A percentile compares a stretch with the other conserved stretches of the same genome.
These are phyloP conservation scores for Uromys caudimaculatus DNA, from an alignment of 2,797 vertebrate species.

Conservation along the genomic window DNA sequence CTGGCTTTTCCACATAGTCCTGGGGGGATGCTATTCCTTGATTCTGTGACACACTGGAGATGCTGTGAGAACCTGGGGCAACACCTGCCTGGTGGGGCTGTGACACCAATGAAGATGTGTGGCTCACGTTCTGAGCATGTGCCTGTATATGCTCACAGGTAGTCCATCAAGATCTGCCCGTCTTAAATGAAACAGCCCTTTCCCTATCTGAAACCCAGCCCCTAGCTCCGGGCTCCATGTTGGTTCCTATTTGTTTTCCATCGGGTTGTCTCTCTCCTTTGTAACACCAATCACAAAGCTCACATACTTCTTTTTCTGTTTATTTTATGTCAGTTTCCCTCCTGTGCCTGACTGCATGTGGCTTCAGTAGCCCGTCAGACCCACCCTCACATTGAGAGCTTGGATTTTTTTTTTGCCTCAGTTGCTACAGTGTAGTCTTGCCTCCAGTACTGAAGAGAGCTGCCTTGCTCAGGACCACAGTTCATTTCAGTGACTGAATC, in stretches of 20 bases:
- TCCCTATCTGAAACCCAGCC: background rate
- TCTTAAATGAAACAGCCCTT: background rate
- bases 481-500: background rate
- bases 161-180: no score
- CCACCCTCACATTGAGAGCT: background rate
- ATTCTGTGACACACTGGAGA: background rate
- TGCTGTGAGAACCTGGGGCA: background rate
- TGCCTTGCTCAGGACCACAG: background rate
- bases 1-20: background rate
- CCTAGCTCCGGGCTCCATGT: background rate
- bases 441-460: background rate
- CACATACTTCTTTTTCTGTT: background rate
- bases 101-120: background rate
- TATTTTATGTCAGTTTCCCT: background rate
- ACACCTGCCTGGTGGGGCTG: background rate
- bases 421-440: background rate
- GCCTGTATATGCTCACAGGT: rapidly evolving
- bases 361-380: background rate
- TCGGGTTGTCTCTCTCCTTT: background rate
- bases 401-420: background rate
- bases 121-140: background rate
- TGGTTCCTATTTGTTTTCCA: background rate
- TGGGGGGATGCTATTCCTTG: background rate
- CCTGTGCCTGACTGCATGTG: background rate
- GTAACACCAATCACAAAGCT: background rate